Evolutionary conservation across 2,888 invertebrate species (phyloP).

Genomic region (Mesopsocus fuscifrons): DNA sequence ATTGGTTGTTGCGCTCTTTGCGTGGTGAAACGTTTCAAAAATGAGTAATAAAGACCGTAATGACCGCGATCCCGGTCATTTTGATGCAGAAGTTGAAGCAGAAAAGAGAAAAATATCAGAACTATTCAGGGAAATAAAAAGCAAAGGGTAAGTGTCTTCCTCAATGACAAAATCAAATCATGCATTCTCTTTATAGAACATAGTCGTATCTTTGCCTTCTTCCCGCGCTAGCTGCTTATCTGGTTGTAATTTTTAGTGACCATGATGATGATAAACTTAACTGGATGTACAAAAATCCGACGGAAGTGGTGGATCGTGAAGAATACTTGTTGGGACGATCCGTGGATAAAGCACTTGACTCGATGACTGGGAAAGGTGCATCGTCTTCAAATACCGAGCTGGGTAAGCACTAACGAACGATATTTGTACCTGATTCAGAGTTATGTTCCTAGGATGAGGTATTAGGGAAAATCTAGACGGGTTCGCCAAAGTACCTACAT

Average conservation of each 20-base stretch:
- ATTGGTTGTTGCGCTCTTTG: too few species aligned
- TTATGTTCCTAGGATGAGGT: too few species aligned
- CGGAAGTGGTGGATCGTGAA: constrained; percentile 49
- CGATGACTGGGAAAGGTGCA: neutral
- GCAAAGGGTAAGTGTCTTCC: neutral
- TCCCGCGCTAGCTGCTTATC: too few species aligned
- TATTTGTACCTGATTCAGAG: too few species aligned
- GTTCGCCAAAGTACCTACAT: too few species aligned
- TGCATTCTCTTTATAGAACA: neutral
- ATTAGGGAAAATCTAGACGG: too few species aligned
- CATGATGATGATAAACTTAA: constrained; percentile 38
- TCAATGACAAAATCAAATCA: neutral
- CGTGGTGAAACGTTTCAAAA: too few species aligned
- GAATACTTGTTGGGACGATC: constrained; percentile 73
- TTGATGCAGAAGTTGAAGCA: neutral
- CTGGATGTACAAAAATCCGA: constrained; percentile 69
- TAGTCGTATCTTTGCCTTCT: too few species aligned
- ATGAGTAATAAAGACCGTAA: too few species aligned
- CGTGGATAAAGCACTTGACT: constrained; percentile 60
- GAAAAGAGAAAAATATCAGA: neutral
- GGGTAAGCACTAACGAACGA: neutral
- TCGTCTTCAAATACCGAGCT: neutral
- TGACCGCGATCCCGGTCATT: too few species aligned
- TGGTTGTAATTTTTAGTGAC: neutral
- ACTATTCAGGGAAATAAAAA: neutral